Conservation (phyloP, 2,113 vertebrate species). For the Hiodon tergisus region DNA sequence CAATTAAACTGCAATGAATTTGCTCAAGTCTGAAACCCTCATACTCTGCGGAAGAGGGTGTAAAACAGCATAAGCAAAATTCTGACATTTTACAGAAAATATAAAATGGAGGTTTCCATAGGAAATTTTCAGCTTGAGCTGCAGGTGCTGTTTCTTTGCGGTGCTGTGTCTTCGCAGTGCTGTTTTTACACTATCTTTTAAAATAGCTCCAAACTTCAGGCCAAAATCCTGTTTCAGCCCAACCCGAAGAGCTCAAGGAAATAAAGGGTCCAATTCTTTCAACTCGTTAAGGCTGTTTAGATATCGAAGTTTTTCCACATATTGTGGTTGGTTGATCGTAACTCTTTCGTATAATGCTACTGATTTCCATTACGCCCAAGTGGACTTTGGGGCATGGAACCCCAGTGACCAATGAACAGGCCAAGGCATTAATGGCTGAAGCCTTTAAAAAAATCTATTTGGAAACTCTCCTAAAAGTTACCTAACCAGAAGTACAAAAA, state of each 20-base stretch:
- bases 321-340: not conserved
- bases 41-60: constrained; percentile 5
- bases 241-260: not conserved
- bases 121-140: constrained; percentile 8
- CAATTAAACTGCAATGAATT: constrained; percentile 24
- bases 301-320: not conserved
- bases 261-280: not conserved
- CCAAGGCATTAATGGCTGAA: not conserved
- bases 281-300: not conserved
- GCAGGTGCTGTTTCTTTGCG: not conserved
- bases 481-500: not conserved
- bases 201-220: not conserved
- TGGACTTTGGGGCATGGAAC: not conserved
- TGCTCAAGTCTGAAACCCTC: constrained; percentile 3
- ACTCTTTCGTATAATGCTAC: not conserved
- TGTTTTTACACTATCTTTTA: not conserved
- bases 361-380: not conserved
- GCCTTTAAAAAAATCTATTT: not conserved
- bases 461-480: constrained; percentile 7
- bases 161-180: not conserved
- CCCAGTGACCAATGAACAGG: not conserved
- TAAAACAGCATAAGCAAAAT: constrained; percentile 3
- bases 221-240: constrained; percentile 1
- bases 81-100: constrained; percentile 16
- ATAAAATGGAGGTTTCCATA: constrained; percentile 9